These are phyloP conservation scores for Drosophila trapezifrons DNA, from an alignment of 1,140 invertebrate genomes.

Conservation along the genomic window DNA sequence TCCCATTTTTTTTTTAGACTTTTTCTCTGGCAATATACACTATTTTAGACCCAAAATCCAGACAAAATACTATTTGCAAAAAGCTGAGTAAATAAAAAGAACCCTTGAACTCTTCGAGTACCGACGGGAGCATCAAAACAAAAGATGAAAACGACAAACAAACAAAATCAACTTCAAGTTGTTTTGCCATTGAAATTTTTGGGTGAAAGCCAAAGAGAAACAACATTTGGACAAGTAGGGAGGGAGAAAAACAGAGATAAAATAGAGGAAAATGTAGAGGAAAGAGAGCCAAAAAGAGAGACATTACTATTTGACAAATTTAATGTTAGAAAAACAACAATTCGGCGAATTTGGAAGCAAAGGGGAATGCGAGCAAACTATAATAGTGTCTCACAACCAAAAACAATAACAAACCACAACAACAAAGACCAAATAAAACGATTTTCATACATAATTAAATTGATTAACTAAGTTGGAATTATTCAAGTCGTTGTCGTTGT, in stretches of 20 bases:
- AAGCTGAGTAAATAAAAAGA: constrained; percentile 21
- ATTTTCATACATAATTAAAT: constrained; percentile 62
- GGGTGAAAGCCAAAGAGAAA: constrained; percentile 32
- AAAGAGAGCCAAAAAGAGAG: background rate
- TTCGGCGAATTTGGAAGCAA: background rate
- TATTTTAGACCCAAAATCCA: too few species aligned
- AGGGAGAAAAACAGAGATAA: background rate
- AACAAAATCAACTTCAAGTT: constrained; percentile 15
- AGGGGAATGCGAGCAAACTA: constrained; percentile 35
- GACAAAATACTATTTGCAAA: constrained; percentile 3
- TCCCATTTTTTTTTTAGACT: background rate
- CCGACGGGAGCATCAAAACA: constrained; percentile 9
- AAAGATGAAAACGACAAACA: constrained; percentile 12
- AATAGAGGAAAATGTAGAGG: background rate
- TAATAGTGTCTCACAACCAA: constrained; percentile 35
- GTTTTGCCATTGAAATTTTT: constrained; percentile 32
- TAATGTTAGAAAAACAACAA: constrained; percentile 13
- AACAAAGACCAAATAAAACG: constrained; percentile 42
- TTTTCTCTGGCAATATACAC: background rate
- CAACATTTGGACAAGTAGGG: background rate
- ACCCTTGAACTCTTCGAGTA: constrained; percentile 17
- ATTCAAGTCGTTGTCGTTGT: constrained; percentile 40
- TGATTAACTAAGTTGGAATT: constrained; percentile 58
- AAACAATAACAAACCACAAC: constrained; percentile 15
- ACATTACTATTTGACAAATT: constrained; percentile 8